Percentiles rank a stretch among this genome's conserved stretches.
Evolutionary conservation across 1,140 invertebrate species (phyloP).

Genomic region (Rhyzopertha dominica): DNA sequence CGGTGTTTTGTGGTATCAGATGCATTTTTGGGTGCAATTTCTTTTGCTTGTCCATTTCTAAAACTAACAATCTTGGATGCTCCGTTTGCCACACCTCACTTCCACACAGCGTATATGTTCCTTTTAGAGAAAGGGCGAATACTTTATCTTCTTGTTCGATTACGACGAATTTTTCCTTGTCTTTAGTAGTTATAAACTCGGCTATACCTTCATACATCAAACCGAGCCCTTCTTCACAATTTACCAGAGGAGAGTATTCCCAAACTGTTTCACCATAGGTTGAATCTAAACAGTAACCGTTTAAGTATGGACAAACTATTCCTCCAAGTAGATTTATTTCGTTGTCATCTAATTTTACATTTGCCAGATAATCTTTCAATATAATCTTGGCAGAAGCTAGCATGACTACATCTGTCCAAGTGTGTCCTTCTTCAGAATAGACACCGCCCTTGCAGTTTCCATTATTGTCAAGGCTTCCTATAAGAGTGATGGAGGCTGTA

Average conservation of each 20-base stretch:
- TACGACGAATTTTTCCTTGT: conserved; percentile 4
- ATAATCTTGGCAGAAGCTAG: conserved; percentile 8
- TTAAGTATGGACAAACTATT: conserved; percentile 9
- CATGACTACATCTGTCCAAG: conserved; percentile 13
- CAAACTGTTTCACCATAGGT: conserved; percentile 8
- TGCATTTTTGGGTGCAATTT: no score
- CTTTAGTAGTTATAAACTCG: neutral
- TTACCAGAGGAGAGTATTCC: neutral
- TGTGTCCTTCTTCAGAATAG: conserved; percentile 9
- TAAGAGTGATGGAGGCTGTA: conserved; percentile 5
- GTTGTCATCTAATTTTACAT: conserved; percentile 12
- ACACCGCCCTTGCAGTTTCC: conserved; percentile 8
- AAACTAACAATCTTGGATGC: no score
- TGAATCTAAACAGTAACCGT: conserved; percentile 12
- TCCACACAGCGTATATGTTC: conserved; percentile 3
- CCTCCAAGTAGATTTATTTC: conserved; percentile 12
- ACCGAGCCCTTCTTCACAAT: neutral
- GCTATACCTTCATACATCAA: neutral
- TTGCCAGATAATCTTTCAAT: conserved; percentile 8
- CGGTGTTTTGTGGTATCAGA: neutral
- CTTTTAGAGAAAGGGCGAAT: conserved; percentile 6
- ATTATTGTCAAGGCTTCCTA: neutral
- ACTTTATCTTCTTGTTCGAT: conserved; percentile 8
- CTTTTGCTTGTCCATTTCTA: no score
- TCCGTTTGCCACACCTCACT: conserved; percentile 9